Evolutionary conservation across 2,113 vertebrate species (phyloP), one percentile per base, ranked within the genome.

Genomic region (Corythoichthys intestinalis): DNA sequence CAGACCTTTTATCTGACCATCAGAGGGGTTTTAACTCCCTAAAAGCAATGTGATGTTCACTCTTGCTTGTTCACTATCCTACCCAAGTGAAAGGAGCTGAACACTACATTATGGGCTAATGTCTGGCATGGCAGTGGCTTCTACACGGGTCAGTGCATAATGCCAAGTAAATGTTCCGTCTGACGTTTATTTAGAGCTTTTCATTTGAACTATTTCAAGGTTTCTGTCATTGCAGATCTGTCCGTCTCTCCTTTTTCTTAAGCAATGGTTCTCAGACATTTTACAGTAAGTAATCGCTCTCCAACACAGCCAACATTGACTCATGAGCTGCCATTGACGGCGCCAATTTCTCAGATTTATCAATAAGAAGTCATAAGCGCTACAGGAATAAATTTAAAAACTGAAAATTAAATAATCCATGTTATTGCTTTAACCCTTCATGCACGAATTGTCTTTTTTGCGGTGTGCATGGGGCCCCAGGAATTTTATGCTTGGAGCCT

Each of bases 11-110:
- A 67, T 67, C 65, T 68, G 66, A 48, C 56, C 67, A 50, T 52
- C 48, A 64, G 64, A 70, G 59, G 66, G 48, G 71, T 81, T 86
- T 83, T 74, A 79, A 66, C 69, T 77, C 73, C 65, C 79, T 87
- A 80, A 87, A 87, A 88, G 82, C 83, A 83, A 86, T 88, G n/a
- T 78, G 82, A 83, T 90, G 86, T 89, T 84, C 79, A 75, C 57
- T 81, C 59, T 71, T 54, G 54, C 74, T 65, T 77, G 78, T 85
- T 72, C 74, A 74, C 78, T 61, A 72, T 66, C 58, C 57, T 64
- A 49, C 72, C 75, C 78, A 81, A 61, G 54, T 57, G 41, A 79
- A 81, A 72, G 73, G 41, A 47, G 66, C 66, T 65, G 73, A 66
- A 57, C 58, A 15, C 73, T 67, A 66, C 77, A 78, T 87, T 85